Base-by-base conservation (phyloP, 2,888 invertebrate species). In the Trissolcus japonicus region DNA sequence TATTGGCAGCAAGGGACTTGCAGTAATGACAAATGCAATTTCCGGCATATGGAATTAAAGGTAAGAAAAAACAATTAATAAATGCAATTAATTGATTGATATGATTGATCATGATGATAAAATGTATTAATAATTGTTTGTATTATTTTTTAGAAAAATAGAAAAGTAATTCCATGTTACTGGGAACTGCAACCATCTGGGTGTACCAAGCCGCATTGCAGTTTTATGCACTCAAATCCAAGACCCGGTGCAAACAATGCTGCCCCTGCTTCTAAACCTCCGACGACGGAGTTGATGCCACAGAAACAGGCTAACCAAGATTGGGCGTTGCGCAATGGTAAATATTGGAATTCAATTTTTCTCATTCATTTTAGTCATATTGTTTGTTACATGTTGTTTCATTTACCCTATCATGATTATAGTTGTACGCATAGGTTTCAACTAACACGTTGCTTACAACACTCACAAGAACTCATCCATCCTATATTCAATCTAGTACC, bases 171-270 rank as follows among this genome's bases (percentile, higher is more conserved):
- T 85, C 94, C 94, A 1, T 96, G 96, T 89, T 96, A 95, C 88
- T 96, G 95, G 95, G 96, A 96, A 90, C 93, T 92, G 80, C 95
- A 96, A 89, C 95, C 95, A 0, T 92, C 93, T 9, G 96, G 96
- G 1, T 96, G 96, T 88, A 92, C 93, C 82, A 96, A 96, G 89
- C 94, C 94, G 68, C 94, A 95, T 87, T 96, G 96, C 90, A 93
- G 94, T 0, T 96, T 96, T 87, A 91, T 94, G 90, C 96, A 96
- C 88, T 92, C 90, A 80, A 82, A 79, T 60, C 82, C 82, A 57
- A 83, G 85, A 68, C 71, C 72, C 72, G 4, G 54, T 78, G 13
- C 41, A 3, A 79, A 79, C 66, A 85, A 83, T 71, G 83, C 85
- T 29, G 84, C 82, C 35, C 85, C 85, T 78, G 85, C 86, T 13